Evolutionary conservation across 2,888 invertebrate species (phyloP).

Genomic region (Dastarcus helophoroides): DNA sequence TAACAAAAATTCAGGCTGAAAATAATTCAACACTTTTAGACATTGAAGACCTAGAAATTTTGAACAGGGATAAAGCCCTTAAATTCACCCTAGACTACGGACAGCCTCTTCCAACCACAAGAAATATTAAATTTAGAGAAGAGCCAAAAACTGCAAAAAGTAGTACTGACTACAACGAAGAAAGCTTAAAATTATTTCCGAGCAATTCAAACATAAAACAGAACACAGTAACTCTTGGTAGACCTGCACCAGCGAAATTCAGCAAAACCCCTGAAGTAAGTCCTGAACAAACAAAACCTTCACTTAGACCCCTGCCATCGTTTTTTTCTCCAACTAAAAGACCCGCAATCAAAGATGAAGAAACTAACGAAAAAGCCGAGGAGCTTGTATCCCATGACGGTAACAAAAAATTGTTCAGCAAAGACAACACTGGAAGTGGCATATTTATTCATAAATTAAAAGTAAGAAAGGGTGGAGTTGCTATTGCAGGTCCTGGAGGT

Average conservation of each 20-base stretch:
- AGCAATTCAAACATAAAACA: no score
- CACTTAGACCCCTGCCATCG: background rate
- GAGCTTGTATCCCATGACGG: constrained; percentile 21
- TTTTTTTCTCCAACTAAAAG: background rate
- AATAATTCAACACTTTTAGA: no score
- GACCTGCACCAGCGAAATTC: no score
- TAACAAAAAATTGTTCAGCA: constrained; percentile 28
- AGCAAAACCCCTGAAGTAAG: background rate
- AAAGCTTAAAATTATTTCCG: no score
- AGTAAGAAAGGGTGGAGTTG: constrained; percentile 64
- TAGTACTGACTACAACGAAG: no score
- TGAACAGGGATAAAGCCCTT: no score
- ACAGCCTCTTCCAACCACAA: no score
- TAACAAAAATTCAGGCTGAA: no score
- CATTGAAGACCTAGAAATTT: constrained; percentile 14
- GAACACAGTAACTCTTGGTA: no score
- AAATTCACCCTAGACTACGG: no score
- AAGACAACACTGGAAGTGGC: constrained; percentile 43
- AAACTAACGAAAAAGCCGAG: background rate
- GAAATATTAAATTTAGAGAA: no score
- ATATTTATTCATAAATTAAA: constrained; percentile 58
- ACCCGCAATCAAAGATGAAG: background rate
- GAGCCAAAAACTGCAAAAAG: no score
- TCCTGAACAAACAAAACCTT: background rate
- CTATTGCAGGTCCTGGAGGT: constrained; percentile 72